Evolutionary conservation across 2,113 vertebrate genomes (phyloP), one percentile per base, ranked within the genome.

Genomic region (Triplophysa tibetana): DNA sequence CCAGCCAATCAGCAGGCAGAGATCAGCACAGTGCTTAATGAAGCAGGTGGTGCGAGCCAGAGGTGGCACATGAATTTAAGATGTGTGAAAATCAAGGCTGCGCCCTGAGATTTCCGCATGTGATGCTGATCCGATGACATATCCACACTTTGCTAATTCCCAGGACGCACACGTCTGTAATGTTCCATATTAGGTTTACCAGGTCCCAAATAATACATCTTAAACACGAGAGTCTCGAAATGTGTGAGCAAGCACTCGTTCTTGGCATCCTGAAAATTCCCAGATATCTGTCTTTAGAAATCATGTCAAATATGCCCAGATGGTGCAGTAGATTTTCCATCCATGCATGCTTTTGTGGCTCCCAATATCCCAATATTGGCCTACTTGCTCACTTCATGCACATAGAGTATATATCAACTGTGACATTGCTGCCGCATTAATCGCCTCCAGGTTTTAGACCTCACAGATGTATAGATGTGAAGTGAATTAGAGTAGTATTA

Each of bases 41-140:
- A 86, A 89, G 88, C 86, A 90, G 82, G 12, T 21, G 87, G 88
- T 87, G 86, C 60, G 86, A 87, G 90, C 82, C 88, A 90, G 73
- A 73, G 52, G 74, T 64, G 76, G 86, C 80, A 87, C 86, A 84
- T 56, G 63, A 70, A 56, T 50, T 81, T 85, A 78, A 78, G 85
- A 76, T 81, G 64, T 41, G 76, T 81, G 62, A 16, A 41, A 50
- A 75, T 79, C 79, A 64, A 74, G 69, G 52, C 52, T 73, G 61
- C 75, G 2, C 68, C 17, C 26, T 26, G 11, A 16, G 76, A 26
- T 41, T 52, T 60, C 41, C 33, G 9, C 2, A 24, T 11, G 54
- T 33, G 26, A 23, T 54, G 7, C 17, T 33, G 70, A 77, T 33
- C 48, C 45, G 26, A 5, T 13, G 8, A 74, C 26, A 16, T 5